Base-by-base conservation (phyloP, 2,113 vertebrate genomes). In the Platycercus adscitus region DNA sequence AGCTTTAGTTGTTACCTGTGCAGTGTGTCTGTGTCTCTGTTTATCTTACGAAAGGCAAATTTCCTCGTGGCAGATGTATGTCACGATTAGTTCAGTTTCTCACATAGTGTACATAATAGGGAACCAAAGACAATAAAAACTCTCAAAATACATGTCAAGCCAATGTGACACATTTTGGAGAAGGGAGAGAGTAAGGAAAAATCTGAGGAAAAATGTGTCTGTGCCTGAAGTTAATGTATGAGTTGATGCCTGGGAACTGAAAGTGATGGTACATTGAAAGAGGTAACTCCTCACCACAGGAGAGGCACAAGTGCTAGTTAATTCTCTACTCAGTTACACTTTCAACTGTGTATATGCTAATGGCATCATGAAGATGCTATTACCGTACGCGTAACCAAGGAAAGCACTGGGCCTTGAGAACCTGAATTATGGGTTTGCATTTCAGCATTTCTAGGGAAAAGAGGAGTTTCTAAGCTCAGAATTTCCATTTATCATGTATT, bases 371-470 rank as follows among this genome's bases (percentile, higher is more conserved):
- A 61, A 29, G n/a, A 52, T 39, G 18, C 19, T 28, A n/a, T 63
- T 46, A 76, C n/a, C 16, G 7, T 24, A 69, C 18, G 37, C 9
- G 9, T 12, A 83, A 49, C 26, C 18, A 72, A 69, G 47, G 35
- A 80, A 65, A 83, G 9, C 39, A 33, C 13, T 31, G 11, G 13
- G 31, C 19, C 29, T 43, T 82, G 41, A 69, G 53, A 79, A 65
- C 3, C 10, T 0, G 0, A 86, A 47, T 26, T 72, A 13, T 2
- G 9, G 14, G 17, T 31, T 83, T 55, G 28, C 17, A 28, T 71
- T 72, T 86, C 37, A 70, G 6, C 8, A 18, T 25, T 93, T 77
- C 68, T 80, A 17, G 49, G 20, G 11, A 19, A 60, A 80, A 31
- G 5, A 84, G 24, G 9, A 83, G 10, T n/a, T 84, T 13, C 11